phyloP scores from a whole-genome alignment of 1,140 invertebrate species.

The Achatina immaculata region DNA sequence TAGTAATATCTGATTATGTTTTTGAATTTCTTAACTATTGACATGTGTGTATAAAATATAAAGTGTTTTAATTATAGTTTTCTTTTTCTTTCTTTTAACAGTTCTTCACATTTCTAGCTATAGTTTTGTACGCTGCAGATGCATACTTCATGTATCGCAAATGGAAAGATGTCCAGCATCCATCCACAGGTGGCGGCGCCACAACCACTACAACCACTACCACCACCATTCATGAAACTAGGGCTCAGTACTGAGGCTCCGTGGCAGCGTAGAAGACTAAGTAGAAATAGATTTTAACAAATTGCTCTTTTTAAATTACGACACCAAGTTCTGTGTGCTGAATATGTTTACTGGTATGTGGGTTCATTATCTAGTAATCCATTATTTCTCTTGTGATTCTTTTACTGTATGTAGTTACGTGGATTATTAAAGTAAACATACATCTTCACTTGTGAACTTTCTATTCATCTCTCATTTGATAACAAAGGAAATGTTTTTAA shows the following conservation, averaged over 20 bases:
- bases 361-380: not conserved
- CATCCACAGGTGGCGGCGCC: not conserved
- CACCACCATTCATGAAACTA: conserved; percentile 53
- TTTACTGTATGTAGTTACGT: not conserved
- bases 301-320: not conserved
- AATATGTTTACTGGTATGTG: conserved; percentile 8
- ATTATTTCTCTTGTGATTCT: not conserved
- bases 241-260: conserved; percentile 52
- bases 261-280: not conserved
- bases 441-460: too few species aligned
- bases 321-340: not conserved
- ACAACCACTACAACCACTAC: conserved; percentile 53
- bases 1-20: too few species aligned
- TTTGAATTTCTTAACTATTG: too few species aligned
- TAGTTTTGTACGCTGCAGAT: conserved; percentile 55
- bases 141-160: conserved; percentile 61
- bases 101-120: conserved; percentile 62
- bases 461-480: too few species aligned
- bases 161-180: conserved; percentile 46
- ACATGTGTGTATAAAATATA: too few species aligned
- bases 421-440: not conserved
- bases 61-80: too few species aligned
- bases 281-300: conserved; percentile 6
- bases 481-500: too few species aligned
- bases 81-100: conserved; percentile 33